Evolutionary conservation across 2,888 invertebrate genomes (phyloP).

Genomic region (Chouioia cunea): DNA sequence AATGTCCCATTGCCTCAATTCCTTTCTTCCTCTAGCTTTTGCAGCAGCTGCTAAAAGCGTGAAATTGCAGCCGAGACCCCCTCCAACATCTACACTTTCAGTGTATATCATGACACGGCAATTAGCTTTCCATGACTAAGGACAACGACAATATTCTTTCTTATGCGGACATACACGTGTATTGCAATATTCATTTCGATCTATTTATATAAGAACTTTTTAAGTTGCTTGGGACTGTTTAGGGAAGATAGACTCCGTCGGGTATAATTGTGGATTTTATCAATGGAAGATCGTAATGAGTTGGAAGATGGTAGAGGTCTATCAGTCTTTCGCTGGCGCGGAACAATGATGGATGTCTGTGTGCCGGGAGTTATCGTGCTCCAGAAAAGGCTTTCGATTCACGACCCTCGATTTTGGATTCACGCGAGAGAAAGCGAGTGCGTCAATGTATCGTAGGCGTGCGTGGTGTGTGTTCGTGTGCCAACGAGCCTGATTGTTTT

Average conservation of each 20-base stretch:
- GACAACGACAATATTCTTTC: no score
- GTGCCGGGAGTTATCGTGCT: slow-evolving; percentile 27
- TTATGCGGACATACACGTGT: no score
- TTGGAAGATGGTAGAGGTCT: slow-evolving; percentile 66
- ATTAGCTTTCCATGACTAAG: no score
- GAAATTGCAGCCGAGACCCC: slow-evolving; percentile 36
- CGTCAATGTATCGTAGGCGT: neutral
- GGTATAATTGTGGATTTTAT: slow-evolving; percentile 65
- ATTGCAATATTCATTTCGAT: no score
- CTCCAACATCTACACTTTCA: slow-evolving; percentile 54
- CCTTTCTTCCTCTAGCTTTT: neutral
- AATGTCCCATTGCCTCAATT: slow-evolving; percentile 3
- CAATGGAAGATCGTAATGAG: slow-evolving; percentile 68
- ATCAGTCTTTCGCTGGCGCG: slow-evolving; percentile 62
- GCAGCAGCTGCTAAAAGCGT: slow-evolving; percentile 18
- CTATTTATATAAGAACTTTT: no score
- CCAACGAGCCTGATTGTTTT: slow-evolving; percentile 47
- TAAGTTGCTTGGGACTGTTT: neutral
- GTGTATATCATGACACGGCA: no score
- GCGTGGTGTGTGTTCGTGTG: slow-evolving; percentile 16
- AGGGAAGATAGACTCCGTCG: slow-evolving; percentile 25
- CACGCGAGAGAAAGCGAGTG: neutral
- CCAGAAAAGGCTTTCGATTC: slow-evolving; percentile 25
- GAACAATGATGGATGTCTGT: slow-evolving; percentile 66
- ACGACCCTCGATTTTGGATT: slow-evolving; percentile 16